A percentile compares a stretch with the other conserved stretches of the same genome.
Conservation (phyloP, 2,888 invertebrate genomes). For the Scrobipalpa atriplicella region DNA sequence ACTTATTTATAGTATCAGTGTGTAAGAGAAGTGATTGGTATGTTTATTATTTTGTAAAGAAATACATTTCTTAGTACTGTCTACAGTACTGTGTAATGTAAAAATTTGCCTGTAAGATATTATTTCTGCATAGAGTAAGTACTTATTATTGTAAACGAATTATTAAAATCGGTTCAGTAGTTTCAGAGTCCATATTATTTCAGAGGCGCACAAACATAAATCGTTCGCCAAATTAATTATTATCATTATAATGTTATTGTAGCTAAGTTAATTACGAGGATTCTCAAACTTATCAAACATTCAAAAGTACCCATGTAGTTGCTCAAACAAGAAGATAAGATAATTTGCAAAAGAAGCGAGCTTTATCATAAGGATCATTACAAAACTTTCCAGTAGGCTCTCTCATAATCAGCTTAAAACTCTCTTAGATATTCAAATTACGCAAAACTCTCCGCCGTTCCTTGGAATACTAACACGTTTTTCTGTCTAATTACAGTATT, state of each 20-base stretch:
- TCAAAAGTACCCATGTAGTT: background rate
- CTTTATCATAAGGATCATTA: conserved; percentile 22
- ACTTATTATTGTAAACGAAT: no score
- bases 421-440: conserved; percentile 29
- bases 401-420: conserved; percentile 29
- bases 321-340: conserved; percentile 29
- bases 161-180: background rate
- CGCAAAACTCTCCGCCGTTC: conserved; percentile 1
- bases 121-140: no score
- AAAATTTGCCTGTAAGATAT: no score
- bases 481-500: conserved; percentile 7
- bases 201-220: background rate
- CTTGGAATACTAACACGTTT: conserved; percentile 16
- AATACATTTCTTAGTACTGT: no score
- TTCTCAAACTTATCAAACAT: no score
- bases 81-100: no score
- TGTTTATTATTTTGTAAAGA: no score
- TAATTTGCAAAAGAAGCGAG: conserved; percentile 38
- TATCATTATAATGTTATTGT: no score
- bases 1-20: background rate
- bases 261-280: no score
- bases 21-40: no score
- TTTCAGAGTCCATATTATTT: background rate
- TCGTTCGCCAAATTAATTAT: no score
- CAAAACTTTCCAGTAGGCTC: conserved; percentile 20